phyloP scores from a whole-genome alignment of 2,888 invertebrate genomes.

The Stictocephala bisonia region DNA sequence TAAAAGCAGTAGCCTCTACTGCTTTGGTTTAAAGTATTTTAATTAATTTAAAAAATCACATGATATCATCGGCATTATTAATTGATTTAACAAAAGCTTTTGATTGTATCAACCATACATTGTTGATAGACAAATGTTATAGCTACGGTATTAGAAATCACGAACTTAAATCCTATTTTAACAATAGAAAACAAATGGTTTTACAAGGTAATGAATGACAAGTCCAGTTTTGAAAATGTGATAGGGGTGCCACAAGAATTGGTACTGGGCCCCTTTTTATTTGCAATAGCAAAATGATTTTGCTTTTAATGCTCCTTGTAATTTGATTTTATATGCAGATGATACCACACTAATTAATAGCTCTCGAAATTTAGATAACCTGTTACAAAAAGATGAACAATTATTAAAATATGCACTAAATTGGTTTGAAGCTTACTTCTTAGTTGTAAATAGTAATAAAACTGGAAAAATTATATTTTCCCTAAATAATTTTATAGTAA shows the following conservation, averaged over 20 bases:
- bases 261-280: background rate
- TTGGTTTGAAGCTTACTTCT: slow-evolving; percentile 6
- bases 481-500: background rate
- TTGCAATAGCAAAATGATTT: slow-evolving; percentile 27
- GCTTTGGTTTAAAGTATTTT: slow-evolving; percentile 11
- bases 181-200: slow-evolving; percentile 24
- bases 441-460: slow-evolving; percentile 18
- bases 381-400: background rate
- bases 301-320: background rate
- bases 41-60: slow-evolving; percentile 7
- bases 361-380: background rate
- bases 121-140: background rate
- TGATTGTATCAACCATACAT: slow-evolving; percentile 8
- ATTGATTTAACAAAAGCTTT: slow-evolving; percentile 33
- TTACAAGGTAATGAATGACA: slow-evolving; percentile 15
- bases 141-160: slow-evolving; percentile 2
- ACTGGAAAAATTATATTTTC: slow-evolving; percentile 18
- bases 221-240: slow-evolving; percentile 4
- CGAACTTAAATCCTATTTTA: background rate
- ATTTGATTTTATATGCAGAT: slow-evolving; percentile 1
- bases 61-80: slow-evolving; percentile 4
- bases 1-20: slow-evolving; percentile 19
- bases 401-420: background rate
- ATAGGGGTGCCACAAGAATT: slow-evolving; percentile 33
- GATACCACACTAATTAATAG: background rate